Evolutionary conservation across 2,113 vertebrate genomes (phyloP), one percentile per base, ranked within the genome.

Genomic region (Callospermophilus lateralis): DNA sequence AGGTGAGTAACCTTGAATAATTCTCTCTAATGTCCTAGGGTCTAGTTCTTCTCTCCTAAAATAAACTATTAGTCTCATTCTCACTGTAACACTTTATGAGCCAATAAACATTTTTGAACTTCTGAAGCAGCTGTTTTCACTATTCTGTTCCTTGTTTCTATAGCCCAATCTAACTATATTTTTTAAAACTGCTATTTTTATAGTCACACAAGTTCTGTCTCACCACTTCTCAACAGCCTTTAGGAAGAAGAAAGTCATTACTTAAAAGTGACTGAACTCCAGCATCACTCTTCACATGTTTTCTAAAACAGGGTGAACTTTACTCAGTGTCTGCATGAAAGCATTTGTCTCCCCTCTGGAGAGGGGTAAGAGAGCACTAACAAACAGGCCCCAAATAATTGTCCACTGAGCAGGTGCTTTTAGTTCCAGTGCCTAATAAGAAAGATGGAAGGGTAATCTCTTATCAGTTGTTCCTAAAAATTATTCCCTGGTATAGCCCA

Each of bases 1-100:
- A 55, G 61, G 16, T 45, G 77, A 65, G 34, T 74, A 84, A 90
- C 73, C 93, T 89, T 86, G 22, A 95, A 3, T 30, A 76, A 42
- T 92, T 95, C 79, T 3, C 12, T 70, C 53, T 89, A 90, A 89
- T 78, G 68, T 95, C 39, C 17, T 90, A 42, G 81, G 17, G 30
- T 93, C 88, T 39, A 15, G 83, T 94, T 97, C 70, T 32, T 95
- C 68, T 61, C 93, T 92, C 70, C 74, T 89, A 68, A 77, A 80
- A 89, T 89, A 94, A 97, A 92, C 83, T 58, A 37, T 34, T 80
- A 39, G 70, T 24, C 83, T 96, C 63, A 55, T 89, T 94, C 53
- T 96, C 79, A 87, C n/a, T 87, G n/a, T 84, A 94, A 95, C 42
- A 55, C 86, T 96, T 95, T 96, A 95, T 95, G 95, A 94, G 83